These are phyloP conservation scores for Sterna hirundo DNA, from an alignment of 2,113 vertebrate genomes.

Conservation along the genomic window DNA sequence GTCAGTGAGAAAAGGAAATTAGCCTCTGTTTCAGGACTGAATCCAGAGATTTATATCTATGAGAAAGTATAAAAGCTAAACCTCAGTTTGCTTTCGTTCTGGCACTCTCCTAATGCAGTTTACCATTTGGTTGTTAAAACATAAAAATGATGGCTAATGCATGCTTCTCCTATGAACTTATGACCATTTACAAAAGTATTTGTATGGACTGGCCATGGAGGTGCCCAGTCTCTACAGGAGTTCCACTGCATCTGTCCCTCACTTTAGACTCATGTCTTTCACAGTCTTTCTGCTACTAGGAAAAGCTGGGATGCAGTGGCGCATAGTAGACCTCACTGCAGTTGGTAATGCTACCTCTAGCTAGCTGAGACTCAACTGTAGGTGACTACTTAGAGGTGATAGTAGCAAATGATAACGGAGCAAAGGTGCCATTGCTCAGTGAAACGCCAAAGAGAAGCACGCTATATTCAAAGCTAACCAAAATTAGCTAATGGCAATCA, in stretches of 20 bases:
- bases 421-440: neutral
- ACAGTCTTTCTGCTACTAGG: neutral
- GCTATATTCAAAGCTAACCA: neutral
- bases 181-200: neutral
- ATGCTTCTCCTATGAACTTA: neutral
- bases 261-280: neutral
- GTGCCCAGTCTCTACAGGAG: neutral
- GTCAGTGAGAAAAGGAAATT: neutral
- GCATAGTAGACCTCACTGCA: rapidly evolving
- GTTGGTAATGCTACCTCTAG: neutral
- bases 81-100: conserved; percentile 1
- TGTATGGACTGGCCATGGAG: neutral
- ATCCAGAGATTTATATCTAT: neutral
- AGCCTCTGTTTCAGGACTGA: neutral
- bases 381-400: neutral
- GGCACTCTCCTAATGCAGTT: neutral
- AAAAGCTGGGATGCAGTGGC: neutral
- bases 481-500: neutral
- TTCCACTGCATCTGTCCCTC: neutral
- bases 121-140: neutral
- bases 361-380: no score
- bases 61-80: neutral
- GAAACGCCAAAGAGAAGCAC: neutral
- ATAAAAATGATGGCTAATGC: neutral
- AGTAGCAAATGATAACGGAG: neutral